A percentile compares a stretch with the other conserved stretches of the same genome.
Evolutionary conservation across 2,113 vertebrate genomes (phyloP).

Genomic region (Syngnathus scovelli): DNA sequence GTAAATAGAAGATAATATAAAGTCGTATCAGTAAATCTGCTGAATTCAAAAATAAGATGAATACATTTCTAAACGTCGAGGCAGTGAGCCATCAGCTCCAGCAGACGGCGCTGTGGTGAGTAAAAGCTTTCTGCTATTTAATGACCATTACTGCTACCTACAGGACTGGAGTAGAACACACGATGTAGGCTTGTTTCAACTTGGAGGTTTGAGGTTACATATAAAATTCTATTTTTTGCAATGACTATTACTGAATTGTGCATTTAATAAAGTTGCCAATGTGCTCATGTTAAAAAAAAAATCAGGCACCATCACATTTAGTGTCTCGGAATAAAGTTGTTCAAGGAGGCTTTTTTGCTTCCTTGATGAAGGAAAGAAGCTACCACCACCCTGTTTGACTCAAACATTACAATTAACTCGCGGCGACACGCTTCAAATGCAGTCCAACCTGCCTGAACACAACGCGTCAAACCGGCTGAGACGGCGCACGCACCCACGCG

Average conservation of each 20-base stretch:
- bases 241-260: not conserved
- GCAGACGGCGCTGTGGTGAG: not conserved
- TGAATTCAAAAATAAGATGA: not conserved
- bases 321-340: no score
- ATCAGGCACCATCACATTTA: no score
- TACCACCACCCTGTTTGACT: no score
- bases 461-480: not conserved
- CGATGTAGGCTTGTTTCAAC: not conserved
- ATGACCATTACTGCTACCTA: not conserved
- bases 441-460: not conserved
- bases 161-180: not conserved
- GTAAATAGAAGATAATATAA: not conserved
- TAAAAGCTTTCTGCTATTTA: no score
- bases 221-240: not conserved
- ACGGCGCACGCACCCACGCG: no score
- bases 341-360: no score
- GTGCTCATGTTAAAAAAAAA: not conserved
- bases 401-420: no score
- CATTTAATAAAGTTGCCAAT: not conserved
- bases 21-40: no score
- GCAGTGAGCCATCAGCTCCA: not conserved
- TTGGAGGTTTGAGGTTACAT: not conserved
- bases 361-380: not conserved
- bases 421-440: not conserved
- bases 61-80: not conserved